Base-by-base conservation (phyloP, 1,140 invertebrate species). In the Drosophila bipectinata region DNA sequence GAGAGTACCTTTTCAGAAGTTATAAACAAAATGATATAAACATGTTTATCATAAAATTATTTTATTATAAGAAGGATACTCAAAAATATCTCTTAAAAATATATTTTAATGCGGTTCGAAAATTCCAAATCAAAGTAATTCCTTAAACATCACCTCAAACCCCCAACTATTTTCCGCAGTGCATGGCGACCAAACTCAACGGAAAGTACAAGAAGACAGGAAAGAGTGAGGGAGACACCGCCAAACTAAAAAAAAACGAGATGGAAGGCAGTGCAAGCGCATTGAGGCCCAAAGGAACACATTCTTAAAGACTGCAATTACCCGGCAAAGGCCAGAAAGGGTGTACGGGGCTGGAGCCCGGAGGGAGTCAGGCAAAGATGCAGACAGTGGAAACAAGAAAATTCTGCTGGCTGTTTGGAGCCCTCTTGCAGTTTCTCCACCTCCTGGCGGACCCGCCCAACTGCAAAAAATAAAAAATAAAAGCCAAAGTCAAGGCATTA, bases 301-400 rank as follows among this genome's bases (percentile, higher is more conserved):
- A 85, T 87, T 82, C 82, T 79, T 88, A 88, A 87, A 88, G 75
- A 87, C 83, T 82, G 83, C 82, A 87, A 87, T 87, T 87, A 87
- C 82, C 64, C 60, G 68, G 85, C 73, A 69, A 62, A 77, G 66
- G 56, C 34, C 34, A 37, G 34, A 10, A 37, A 37, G 10, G 34
- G 34, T 28, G 34, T 12, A 10, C 34, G 34, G 34, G 34, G 72
- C 26, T 7, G 26, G 26, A 7, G 26, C 26, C 2, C 14, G 41
- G 14, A 7, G 59, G 58, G 54, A 47, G n/a, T 51, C 59, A 41
- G 56, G 53, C n/a, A 6, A 52, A 47, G 60, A 56, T 56, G 61
- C 69, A 75, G 71, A 64, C 53, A 57, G 53, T 34, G 34, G 53
- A 52, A 74, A 64, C 41, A 48, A 69, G 66, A 68, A 59, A 57